Evolutionary conservation across 2,113 vertebrate genomes (phyloP).

Genomic region (Numenius arquata): DNA sequence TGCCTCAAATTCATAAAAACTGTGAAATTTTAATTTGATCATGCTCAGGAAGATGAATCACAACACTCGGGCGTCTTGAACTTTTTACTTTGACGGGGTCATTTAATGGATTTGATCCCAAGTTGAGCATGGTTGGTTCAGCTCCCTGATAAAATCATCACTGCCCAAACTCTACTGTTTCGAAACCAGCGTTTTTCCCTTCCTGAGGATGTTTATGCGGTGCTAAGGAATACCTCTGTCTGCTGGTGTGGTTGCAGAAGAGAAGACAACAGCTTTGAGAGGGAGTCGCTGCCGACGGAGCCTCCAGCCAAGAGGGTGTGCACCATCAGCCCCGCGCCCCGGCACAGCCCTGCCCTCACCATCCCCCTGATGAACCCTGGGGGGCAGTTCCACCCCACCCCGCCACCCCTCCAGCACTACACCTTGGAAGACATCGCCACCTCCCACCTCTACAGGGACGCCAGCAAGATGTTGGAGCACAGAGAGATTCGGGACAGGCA

Average conservation of each 20-base stretch:
- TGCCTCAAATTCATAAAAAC: slow-evolving; percentile 18
- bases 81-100: not conserved
- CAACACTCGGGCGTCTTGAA: not conserved
- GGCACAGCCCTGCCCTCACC: slow-evolving; percentile 93
- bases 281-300: slow-evolving; percentile 83
- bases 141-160: not conserved
- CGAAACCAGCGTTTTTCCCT: not conserved
- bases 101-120: not conserved
- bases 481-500: slow-evolving; percentile 91
- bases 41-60: slow-evolving; percentile 32
- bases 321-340: slow-evolving; percentile 96
- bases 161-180: not conserved
- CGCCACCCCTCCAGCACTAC: slow-evolving; percentile 95
- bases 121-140: not conserved
- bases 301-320: slow-evolving; percentile 93
- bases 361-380: slow-evolving; percentile 81
- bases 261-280: slow-evolving; percentile 92
- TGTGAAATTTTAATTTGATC: slow-evolving; percentile 46
- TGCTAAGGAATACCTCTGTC: not conserved
- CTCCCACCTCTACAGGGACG: slow-evolving; percentile 92
- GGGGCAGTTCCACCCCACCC: slow-evolving; percentile 91
- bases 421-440: slow-evolving; percentile 93
- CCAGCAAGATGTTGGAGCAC: slow-evolving; percentile 88
- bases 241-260: slow-evolving; percentile 68
- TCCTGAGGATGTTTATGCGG: accelerated